Percentiles rank a stretch among this genome's conserved stretches.
These are phyloP conservation scores for Poecilia latipinna DNA, from an alignment of 2,113 vertebrate species.

Conservation along the genomic window DNA sequence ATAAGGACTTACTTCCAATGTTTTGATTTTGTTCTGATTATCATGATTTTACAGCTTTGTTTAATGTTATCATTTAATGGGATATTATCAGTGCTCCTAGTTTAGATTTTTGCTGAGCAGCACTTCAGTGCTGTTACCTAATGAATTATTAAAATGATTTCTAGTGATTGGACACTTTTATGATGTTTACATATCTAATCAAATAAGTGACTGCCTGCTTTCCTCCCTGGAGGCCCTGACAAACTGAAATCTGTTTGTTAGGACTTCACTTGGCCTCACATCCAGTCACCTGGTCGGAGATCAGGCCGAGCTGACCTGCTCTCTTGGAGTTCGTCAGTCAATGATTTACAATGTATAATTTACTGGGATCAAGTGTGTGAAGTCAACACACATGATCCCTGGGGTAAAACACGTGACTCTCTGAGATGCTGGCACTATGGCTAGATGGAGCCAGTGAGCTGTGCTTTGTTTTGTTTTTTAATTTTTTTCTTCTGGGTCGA, in stretches of 20 bases:
- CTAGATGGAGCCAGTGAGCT: conserved; percentile 45
- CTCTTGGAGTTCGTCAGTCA: conserved; percentile 20
- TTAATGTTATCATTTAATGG: too few relatives aligned
- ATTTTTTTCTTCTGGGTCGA: not conserved
- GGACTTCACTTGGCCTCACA: conserved; percentile 24
- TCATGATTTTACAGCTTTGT: too few relatives aligned
- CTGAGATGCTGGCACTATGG: conserved; percentile 11
- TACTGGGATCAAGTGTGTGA: conserved; percentile 8
- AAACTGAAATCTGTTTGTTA: conserved; percentile 4
- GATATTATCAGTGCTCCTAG: not conserved
- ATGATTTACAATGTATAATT: conserved; percentile 66
- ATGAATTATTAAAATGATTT: not conserved
- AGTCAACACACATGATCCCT: conserved; percentile 16
- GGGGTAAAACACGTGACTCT: conserved; percentile 10
- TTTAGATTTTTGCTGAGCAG: not conserved
- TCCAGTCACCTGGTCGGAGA: conserved; percentile 26
- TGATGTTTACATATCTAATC: not conserved
- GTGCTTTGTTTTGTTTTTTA: not conserved
- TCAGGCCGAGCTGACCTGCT: conserved; percentile 12
- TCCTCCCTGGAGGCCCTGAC: not conserved
- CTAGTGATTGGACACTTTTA: not conserved
- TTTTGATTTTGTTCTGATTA: too few relatives aligned
- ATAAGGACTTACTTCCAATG: too few relatives aligned
- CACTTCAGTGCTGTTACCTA: not conserved
- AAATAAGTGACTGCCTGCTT: not conserved